These are phyloP conservation scores for Chaetorhynchus papuensis DNA, from an alignment of 2,113 vertebrate genomes.

Conservation along the genomic window DNA sequence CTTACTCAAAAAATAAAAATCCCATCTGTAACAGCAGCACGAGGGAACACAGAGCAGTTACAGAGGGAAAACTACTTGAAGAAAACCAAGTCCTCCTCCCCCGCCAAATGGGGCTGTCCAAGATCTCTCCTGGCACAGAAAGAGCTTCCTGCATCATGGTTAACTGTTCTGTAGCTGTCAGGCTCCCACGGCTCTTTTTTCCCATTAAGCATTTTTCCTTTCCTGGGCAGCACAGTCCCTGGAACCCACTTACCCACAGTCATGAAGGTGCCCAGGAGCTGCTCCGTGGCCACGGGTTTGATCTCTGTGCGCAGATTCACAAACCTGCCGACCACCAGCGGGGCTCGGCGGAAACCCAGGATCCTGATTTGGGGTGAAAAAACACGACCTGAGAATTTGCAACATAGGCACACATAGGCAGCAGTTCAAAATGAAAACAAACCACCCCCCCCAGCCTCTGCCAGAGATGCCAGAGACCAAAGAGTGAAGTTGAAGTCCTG, in stretches of 20 bases:
- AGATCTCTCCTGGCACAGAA: background rate
- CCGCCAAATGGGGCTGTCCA: fast-evolving
- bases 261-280: constrained; percentile 93
- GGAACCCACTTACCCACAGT: constrained; percentile 79
- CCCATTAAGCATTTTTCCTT: background rate
- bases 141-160: background rate
- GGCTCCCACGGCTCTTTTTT: background rate
- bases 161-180: background rate
- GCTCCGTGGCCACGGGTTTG: constrained; percentile 93
- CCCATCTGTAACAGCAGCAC: background rate
- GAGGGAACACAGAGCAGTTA: background rate
- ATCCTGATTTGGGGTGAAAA: constrained; percentile 74
- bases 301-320: constrained; percentile 93
- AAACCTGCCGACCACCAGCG: constrained; percentile 90
- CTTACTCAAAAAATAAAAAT: background rate
- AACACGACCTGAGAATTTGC: background rate
- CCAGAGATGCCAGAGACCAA: background rate
- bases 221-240: background rate
- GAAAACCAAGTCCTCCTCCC: background rate
- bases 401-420: background rate
- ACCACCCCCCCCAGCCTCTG: background rate
- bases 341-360: constrained; percentile 93
- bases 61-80: background rate
- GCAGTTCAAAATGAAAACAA: background rate
- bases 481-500: background rate